Evolutionary conservation across 2,113 vertebrate species (phyloP), one percentile per base, ranked within the genome.

Genomic region (Catagonus wagneri): DNA sequence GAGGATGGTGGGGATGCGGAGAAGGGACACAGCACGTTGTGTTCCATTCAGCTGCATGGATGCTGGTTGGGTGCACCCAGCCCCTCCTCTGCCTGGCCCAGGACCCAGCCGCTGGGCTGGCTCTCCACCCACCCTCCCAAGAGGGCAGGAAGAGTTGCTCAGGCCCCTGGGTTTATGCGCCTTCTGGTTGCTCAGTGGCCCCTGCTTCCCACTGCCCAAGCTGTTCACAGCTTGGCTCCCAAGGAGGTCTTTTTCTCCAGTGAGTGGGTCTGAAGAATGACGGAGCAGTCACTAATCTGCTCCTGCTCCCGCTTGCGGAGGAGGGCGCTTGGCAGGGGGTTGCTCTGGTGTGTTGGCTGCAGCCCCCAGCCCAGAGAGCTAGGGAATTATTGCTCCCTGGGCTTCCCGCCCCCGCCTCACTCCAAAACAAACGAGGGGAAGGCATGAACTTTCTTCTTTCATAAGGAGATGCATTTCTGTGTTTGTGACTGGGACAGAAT

Each of bases 51-150:
- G 58, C 63, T 65, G 19, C n/a, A 13, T 34, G 54, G 32, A 22
- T 79, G 76, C 13, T 7, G 56, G 54, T 16, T n/a, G 8, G 44
- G 52, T 90, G 25, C 95, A 25, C 94, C 22, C 22, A 76, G 15
- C 94, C 92, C 34, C 98, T 99, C 83, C 95, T 78, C 98, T 98
- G 1, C 87, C 94, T 98, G 61, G 98, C 95, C 3, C 96, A 90
- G 72, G 75, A 63, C 69, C 68, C 79, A 16, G 7, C 27, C 27
- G 1, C 92, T 25, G 99, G 98, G 83, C 97, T 98, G 98, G 99
- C 99, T 16, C 99, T 96, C 94, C 99, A 98, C 39, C 12, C 39
- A 86, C 98, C 98, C 98, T 97, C 99, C 99, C 99, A 99, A 98
- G 56, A 86, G 32, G 36, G 36, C 52, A 74, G 27, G 6, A 23